Conservation (phyloP, 2,888 invertebrate species). For the Cremastinae sp. region DNA sequence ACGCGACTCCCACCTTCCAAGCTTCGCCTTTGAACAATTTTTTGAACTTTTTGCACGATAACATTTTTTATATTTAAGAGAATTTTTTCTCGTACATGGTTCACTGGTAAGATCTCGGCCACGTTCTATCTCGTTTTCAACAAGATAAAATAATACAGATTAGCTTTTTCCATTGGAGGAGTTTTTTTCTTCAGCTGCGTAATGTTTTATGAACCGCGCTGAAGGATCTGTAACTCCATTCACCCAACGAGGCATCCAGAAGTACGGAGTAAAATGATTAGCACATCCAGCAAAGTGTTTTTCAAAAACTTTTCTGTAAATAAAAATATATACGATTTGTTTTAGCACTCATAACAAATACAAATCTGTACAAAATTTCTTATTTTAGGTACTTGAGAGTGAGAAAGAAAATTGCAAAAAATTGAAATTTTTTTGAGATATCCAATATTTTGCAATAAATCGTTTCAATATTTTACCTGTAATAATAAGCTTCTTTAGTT, state of each 20-base stretch:
- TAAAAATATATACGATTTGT: background rate
- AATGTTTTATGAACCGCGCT: constrained; percentile 88
- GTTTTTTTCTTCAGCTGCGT: constrained; percentile 81
- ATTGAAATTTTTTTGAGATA: too few species aligned
- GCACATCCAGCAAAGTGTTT: constrained; percentile 83
- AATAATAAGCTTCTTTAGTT: constrained; percentile 89
- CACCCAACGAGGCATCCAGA: constrained; percentile 91
- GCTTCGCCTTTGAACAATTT: too few species aligned
- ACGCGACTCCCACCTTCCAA: too few species aligned
- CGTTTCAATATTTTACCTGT: constrained; percentile 80
- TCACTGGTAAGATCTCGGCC: too few species aligned
- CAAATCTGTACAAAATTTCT: constrained; percentile 27
- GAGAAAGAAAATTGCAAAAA: too few species aligned
- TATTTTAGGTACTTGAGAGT: too few species aligned
- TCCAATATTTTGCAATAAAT: too few species aligned
- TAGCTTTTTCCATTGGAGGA: constrained; percentile 22
- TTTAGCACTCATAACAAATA: constrained; percentile 9
- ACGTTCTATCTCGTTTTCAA: background rate
- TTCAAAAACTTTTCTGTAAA: constrained; percentile 84
- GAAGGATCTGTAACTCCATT: constrained; percentile 86
- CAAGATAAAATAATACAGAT: background rate
- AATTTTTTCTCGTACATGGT: background rate
- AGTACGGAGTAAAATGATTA: constrained; percentile 85
- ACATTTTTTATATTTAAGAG: background rate
- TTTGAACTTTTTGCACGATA: background rate